Evolutionary conservation across 2,113 vertebrate genomes (phyloP).

Genomic region (Tricholaema leucomelas): DNA sequence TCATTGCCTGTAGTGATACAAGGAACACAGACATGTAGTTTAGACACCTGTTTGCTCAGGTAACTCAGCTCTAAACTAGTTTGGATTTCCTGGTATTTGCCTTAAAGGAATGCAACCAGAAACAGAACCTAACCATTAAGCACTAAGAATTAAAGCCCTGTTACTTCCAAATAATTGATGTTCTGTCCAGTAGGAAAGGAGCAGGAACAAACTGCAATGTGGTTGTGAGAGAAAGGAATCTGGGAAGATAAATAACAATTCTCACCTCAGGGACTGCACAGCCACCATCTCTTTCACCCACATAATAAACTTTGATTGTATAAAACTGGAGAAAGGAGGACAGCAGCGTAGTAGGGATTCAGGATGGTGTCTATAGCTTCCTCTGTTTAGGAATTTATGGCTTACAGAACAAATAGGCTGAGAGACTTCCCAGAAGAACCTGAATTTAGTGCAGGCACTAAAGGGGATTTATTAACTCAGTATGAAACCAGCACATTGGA

Average conservation of each 20-base stretch:
- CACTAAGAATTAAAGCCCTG: background rate
- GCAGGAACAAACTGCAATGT: background rate
- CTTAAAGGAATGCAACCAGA: background rate
- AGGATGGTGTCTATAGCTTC: background rate
- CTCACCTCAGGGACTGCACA: background rate
- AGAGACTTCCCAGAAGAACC: background rate
- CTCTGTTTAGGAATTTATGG: background rate
- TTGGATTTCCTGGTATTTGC: background rate
- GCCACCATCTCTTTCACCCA: background rate
- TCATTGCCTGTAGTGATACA: constrained; percentile 84
- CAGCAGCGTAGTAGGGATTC: background rate
- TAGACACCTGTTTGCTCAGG: background rate
- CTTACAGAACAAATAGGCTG: background rate
- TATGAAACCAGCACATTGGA: background rate
- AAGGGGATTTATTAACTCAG: background rate
- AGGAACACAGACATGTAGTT: background rate
- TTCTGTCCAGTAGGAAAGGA: background rate
- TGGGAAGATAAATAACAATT: background rate
- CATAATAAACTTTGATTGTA: background rate
- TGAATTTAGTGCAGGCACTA: background rate
- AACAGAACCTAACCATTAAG: background rate
- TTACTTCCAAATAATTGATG: background rate
- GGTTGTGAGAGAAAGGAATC: background rate
- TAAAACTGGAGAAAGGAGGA: background rate
- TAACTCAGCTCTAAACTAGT: background rate